Evolutionary conservation across 2,797 vertebrate genomes (phyloP).

Genomic region (Coccyzus lansbergi): DNA sequence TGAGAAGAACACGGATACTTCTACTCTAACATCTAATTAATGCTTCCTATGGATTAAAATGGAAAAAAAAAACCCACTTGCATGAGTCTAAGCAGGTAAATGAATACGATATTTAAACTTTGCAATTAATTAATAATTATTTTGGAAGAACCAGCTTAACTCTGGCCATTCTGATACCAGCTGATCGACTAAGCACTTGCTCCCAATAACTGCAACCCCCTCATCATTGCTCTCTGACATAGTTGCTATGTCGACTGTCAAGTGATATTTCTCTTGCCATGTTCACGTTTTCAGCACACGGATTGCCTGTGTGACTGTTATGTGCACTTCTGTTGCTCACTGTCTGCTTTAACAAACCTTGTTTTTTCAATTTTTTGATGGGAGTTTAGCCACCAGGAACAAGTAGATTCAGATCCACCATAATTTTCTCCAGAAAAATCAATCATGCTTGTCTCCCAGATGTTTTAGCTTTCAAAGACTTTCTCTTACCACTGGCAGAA

Average conservation of each 20-base stretch:
- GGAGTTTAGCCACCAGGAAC: background rate
- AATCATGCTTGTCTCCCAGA: background rate
- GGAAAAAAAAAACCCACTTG: background rate
- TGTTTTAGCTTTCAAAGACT: background rate
- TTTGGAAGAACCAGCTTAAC: background rate
- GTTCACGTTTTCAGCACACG: background rate
- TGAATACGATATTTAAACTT: background rate
- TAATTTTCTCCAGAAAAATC: conserved; percentile 4
- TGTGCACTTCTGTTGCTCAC: background rate
- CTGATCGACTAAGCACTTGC: background rate
- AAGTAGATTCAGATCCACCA: background rate
- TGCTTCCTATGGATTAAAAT: conserved; percentile 25
- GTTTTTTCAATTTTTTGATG: background rate
- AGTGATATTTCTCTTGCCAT: background rate
- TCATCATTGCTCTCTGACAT: background rate
- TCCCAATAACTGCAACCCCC: fast-evolving
- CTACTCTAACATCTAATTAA: conserved; percentile 27
- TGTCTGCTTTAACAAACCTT: background rate
- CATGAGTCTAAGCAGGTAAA: background rate
- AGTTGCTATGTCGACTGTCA: background rate
- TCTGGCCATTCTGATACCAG: background rate
- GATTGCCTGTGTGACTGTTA: background rate
- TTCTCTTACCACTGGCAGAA: background rate
- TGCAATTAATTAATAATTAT: background rate
- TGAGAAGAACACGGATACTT: background rate